A percentile compares a stretch with the other conserved stretches of the same genome.
These are phyloP conservation scores for Cyprinus carpio DNA, from an alignment of 2,113 vertebrate genomes.

Conservation along the genomic window DNA sequence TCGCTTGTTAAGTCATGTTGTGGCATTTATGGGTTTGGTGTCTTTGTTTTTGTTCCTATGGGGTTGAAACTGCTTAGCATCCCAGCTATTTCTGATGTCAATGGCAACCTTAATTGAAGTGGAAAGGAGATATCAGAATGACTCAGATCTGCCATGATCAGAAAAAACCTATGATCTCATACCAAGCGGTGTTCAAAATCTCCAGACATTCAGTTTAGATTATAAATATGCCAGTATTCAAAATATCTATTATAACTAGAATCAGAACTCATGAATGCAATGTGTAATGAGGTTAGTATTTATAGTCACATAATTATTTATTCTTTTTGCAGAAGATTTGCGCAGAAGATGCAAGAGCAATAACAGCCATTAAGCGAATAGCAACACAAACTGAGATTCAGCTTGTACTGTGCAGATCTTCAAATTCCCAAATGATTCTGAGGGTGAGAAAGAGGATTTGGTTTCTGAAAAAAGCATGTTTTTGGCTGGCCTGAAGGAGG, in stretches of 20 bases:
- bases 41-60: slow-evolving; percentile 60
- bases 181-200: neutral
- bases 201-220: neutral
- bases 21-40: slow-evolving; percentile 75
- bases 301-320: neutral
- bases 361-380: neutral
- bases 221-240: neutral
- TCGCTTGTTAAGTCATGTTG: slow-evolving; percentile 76
- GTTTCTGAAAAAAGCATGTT: slow-evolving; percentile 78
- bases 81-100: slow-evolving; percentile 15
- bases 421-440: slow-evolving; percentile 45
- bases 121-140: neutral
- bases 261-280: neutral
- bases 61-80: slow-evolving; percentile 40
- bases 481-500: slow-evolving; percentile 77
- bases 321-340: neutral
- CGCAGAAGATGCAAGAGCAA: neutral
- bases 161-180: neutral
- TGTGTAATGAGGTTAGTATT: neutral
- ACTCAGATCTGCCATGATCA: neutral
- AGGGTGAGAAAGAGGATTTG: slow-evolving; percentile 51
- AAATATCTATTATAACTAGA: neutral
- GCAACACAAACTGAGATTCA: slow-evolving; percentile 16
- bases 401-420: slow-evolving; percentile 6
- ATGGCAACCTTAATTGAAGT: neutral